Evolutionary conservation across 2,113 vertebrate species (phyloP), one percentile per base, ranked within the genome.

Genomic region (Monarcha castaneiventris): DNA sequence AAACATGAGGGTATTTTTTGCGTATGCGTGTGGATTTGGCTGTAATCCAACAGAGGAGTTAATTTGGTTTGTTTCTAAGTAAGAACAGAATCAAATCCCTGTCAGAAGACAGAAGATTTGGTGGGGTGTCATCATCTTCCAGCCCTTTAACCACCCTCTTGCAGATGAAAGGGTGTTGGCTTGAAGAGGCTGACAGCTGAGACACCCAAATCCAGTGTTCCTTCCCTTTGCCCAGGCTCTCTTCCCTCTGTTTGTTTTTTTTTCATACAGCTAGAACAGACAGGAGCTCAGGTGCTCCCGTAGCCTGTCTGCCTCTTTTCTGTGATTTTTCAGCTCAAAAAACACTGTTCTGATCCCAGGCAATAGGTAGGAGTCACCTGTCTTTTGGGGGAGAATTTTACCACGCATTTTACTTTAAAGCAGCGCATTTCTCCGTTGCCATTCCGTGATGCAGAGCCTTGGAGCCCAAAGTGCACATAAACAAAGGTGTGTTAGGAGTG

Each of bases 91-190:
- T 23, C 11, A 88, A 90, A 84, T 44, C 35, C 51, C 49, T 56
- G 48, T 64, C 71, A 87, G 82, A 78, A 93, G 48, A 91, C 37
- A 46, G 44, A 77, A 75, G 39, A 56, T 54, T 77, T 87, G 73
- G 25, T 49, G 43, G 37, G 25, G 19, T 59, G 17, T 84, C 1
- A 0, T 32, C 1, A 1, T 10, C 21, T 86, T 79, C 37, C 52
- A 83, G n/a, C 25, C 29, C 48, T 80, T 71, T 27, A 44, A 7
- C 13, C 16, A 23, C 17, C 5, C 13, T 26, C 43, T 25, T 68
- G 30, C 35, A 77, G 33, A 64, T 11, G 7, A 4, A 14, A 63
- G 4, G 10, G 10, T 46, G 26, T 33, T 77, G 43, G 16, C 30
- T 54, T 67, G 43, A 48, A 35, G 54, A 76, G 25, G 1, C 23